Percentiles rank a stretch among this genome's conserved stretches.
These are phyloP conservation scores for Rhopalosiphum nymphaeae DNA, from an alignment of 2,888 invertebrate species.

Conservation along the genomic window DNA sequence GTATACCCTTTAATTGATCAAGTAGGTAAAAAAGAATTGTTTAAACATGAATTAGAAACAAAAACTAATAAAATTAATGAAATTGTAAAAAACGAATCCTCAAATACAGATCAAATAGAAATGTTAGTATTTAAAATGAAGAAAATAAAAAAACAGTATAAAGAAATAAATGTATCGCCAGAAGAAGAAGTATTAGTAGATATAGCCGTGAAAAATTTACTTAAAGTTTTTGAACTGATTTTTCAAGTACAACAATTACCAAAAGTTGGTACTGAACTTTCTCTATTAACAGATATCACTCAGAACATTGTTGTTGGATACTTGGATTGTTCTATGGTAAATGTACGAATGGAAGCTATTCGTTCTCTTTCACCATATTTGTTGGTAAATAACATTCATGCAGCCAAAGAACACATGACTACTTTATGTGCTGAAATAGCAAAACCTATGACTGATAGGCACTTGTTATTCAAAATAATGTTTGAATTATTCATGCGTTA, in stretches of 20 bases:
- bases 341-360: conserved; percentile 45
- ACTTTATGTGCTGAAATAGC: conserved; percentile 48
- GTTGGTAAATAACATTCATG: conserved; percentile 3
- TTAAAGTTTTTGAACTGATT: conserved; percentile 46
- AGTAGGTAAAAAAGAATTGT: conserved; percentile 24
- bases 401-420: conserved; percentile 34
- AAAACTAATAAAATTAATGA: conserved; percentile 1
- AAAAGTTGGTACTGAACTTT: conserved; percentile 29
- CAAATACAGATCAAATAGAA: neutral
- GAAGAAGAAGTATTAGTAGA: conserved; percentile 3
- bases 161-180: neutral
- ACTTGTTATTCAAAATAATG: conserved; percentile 45
- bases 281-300: conserved; percentile 59
- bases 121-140: neutral
- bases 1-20: conserved; percentile 24
- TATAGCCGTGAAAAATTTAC: neutral
- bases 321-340: conserved; percentile 40
- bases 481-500: conserved; percentile 47
- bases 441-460: conserved; percentile 27
- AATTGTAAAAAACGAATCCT: neutral
- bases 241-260: conserved; percentile 49
- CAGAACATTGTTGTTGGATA: conserved; percentile 44
- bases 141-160: neutral
- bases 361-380: conserved; percentile 26
- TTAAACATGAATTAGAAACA: neutral